Evolutionary conservation across 2,888 invertebrate species (phyloP).

Genomic region (Caenorhabditis plicata): DNA sequence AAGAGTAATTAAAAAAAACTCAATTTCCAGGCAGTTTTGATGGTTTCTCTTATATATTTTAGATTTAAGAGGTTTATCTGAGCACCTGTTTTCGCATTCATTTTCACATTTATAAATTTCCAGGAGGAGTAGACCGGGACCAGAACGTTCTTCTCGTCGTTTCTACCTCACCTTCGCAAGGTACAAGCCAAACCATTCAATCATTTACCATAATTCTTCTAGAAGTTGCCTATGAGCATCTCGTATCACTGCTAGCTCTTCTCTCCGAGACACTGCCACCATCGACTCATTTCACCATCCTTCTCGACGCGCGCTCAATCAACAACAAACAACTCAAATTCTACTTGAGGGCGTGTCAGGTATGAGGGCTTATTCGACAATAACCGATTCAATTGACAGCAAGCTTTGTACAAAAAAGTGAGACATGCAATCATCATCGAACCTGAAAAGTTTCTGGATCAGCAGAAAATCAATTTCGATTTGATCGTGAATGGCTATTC

Average conservation of each 20-base stretch:
- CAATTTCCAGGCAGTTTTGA: too few relatives aligned
- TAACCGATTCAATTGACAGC: conserved; percentile 30
- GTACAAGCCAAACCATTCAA: neutral
- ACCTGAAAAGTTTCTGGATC: conserved; percentile 79
- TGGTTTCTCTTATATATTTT: too few relatives aligned
- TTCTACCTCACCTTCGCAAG: conserved; percentile 16
- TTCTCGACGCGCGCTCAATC: conserved; percentile 54
- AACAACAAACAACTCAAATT: conserved; percentile 50
- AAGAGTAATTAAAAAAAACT: too few relatives aligned
- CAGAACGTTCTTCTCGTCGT: conserved; percentile 24
- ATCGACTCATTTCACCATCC: conserved; percentile 45
- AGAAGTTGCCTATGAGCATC: conserved; percentile 40
- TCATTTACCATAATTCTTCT: neutral
- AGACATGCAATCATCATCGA: conserved; percentile 72
- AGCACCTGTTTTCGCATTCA: too few relatives aligned
- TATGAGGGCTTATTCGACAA: conserved; percentile 4
- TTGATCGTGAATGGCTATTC: conserved; percentile 56
- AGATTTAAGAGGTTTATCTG: too few relatives aligned
- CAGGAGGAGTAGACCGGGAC: conserved; percentile 33
- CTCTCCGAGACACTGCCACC: conserved; percentile 20
- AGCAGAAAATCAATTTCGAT: conserved; percentile 71
- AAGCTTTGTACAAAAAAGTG: conserved; percentile 54
- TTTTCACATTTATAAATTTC: too few relatives aligned
- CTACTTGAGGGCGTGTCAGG: conserved; percentile 54
- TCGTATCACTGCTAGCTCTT: conserved; percentile 44